These are phyloP conservation scores for Andricus quercusramuli DNA, from an alignment of 2,888 invertebrate species.

Conservation along the genomic window DNA sequence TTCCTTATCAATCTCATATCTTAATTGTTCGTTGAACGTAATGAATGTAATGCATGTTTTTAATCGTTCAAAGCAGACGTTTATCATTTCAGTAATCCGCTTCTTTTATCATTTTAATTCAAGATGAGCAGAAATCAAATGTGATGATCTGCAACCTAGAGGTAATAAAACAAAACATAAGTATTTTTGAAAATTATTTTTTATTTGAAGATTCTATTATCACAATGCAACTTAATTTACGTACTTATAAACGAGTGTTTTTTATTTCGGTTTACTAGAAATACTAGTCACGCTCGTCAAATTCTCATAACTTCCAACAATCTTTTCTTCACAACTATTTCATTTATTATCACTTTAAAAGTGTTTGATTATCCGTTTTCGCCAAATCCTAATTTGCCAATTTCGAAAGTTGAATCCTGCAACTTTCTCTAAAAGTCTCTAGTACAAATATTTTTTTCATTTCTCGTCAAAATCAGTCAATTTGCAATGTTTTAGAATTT, in stretches of 20 bases:
- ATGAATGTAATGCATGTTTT: background rate
- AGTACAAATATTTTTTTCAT: background rate
- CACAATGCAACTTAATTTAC: conserved; percentile 31
- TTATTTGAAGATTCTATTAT: conserved; percentile 28
- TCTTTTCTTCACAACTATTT: background rate
- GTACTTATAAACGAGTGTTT: background rate
- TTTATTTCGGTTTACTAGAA: background rate
- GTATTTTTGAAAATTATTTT: background rate
- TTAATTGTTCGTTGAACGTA: background rate
- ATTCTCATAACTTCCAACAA: background rate
- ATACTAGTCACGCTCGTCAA: background rate
- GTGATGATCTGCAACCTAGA: too few relatives aligned
- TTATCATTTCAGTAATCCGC: background rate
- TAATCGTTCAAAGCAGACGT: background rate
- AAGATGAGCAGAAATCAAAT: too few relatives aligned
- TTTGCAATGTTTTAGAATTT: background rate
- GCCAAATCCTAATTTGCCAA: too few relatives aligned
- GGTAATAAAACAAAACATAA: background rate
- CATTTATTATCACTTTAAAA: background rate
- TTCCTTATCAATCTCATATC: background rate
- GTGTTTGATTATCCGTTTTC: background rate
- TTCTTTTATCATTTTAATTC: too few relatives aligned
- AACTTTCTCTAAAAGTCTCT: background rate
- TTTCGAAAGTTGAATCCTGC: background rate
- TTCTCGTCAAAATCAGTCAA: background rate